Evolutionary conservation across 1,140 invertebrate genomes (phyloP).

Genomic region (Amyelois transitella): DNA sequence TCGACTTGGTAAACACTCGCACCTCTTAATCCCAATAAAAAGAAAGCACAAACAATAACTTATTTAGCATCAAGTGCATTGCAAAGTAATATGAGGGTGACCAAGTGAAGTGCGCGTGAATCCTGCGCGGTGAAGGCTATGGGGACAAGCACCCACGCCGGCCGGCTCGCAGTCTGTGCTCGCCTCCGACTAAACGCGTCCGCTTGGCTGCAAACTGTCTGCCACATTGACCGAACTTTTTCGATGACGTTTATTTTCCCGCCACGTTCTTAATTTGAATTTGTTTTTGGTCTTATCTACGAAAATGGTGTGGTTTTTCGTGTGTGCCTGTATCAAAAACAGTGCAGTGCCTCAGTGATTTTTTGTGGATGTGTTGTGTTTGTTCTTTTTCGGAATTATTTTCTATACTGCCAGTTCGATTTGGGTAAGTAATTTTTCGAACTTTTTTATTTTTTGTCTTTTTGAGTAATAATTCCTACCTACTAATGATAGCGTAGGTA

Average conservation of each 20-base stretch:
- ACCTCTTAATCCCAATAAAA: too few species aligned
- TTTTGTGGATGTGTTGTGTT: constrained; percentile 28
- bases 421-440: constrained; percentile 17
- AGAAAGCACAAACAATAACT: background rate
- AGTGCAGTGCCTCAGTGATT: constrained; percentile 25
- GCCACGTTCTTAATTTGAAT: constrained; percentile 37
- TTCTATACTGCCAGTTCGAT: constrained; percentile 10
- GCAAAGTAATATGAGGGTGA: constrained; percentile 16
- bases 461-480: too few species aligned
- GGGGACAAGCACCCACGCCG: constrained; percentile 25
- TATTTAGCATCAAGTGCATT: constrained; percentile 12
- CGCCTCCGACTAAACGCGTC: constrained; percentile 26
- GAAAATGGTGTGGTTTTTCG: constrained; percentile 8
- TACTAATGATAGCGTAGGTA: too few species aligned
- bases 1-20: too few species aligned
- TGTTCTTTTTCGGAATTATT: constrained; percentile 26
- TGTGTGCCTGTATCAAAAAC: constrained; percentile 21
- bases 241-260: constrained; percentile 47
- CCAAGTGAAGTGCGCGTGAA: constrained; percentile 46
- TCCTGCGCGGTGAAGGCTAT: constrained; percentile 44
- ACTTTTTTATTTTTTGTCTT: background rate
- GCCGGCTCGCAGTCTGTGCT: constrained; percentile 46
- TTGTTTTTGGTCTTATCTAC: constrained; percentile 15
- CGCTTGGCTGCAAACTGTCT: constrained; percentile 24
- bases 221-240: constrained; percentile 52